Evolutionary conservation across 2,888 invertebrate genomes (phyloP), one percentile per base, ranked within the genome.

Genomic region (Gymnoscelis rufifasciata): DNA sequence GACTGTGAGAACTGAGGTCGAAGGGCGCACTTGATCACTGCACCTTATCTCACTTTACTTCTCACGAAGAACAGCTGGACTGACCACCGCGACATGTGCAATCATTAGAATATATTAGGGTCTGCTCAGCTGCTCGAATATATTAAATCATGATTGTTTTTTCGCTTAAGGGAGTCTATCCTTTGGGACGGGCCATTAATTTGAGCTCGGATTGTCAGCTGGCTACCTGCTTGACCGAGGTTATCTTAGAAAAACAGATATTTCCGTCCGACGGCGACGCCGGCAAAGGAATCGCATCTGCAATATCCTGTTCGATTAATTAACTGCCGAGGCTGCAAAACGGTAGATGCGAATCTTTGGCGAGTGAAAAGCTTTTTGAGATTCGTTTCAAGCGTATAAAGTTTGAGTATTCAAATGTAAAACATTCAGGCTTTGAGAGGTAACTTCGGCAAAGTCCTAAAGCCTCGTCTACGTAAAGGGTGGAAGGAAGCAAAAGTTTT

Each of bases 101-200:
- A 69, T 71, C 75, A 81, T 86, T 87, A 84, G 82, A 84, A 78
- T 81, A 69, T 74, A 74, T 87, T 81, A 84, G 82, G 78, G 80
- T 60, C 59, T 78, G 81, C 79, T 81, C 82, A 81, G 78, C 80
- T 81, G 82, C 64, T 62, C 54, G 54, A 59, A 70, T 83, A 81
- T 82, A 74, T 68, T 13, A 71, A 79, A 82, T 14, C 75, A 55
- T 62, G 59, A 46, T 68, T 65, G 61, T 67, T 60, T 75, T 74
- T 75, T 70, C 68, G 60, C 54, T 49, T 62, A 65, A 36, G 40
- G 49, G 38, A 29, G 51, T 41, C 61, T 67, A 62, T 66, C 63
- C 65, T 75, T 60, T 78, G 81, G 71, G 79, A 80, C 62, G 53
- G 37, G 45, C 60, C 60, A 68, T 68, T 68, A 66, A 57, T 52